Conservation (phyloP, 2,113 vertebrate species). For the Melierax canorus region DNA sequence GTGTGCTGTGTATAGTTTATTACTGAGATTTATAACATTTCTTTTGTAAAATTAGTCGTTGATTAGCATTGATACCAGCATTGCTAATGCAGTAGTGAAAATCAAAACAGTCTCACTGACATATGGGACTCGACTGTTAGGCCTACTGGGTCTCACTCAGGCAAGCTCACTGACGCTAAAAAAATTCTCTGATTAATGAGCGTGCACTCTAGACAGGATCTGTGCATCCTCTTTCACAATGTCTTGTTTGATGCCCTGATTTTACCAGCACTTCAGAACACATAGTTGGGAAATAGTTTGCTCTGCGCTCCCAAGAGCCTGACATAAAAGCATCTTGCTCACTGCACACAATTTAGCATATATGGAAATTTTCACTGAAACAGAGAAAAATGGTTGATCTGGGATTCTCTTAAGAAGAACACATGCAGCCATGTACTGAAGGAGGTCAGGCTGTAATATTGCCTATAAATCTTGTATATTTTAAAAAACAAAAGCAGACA, state of each 20-base stretch:
- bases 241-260: background rate
- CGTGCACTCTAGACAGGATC: accelerated
- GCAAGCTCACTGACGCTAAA: background rate
- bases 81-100: background rate
- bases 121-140: background rate
- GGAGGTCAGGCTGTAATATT: background rate
- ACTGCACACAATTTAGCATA: background rate
- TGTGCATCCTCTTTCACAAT: background rate
- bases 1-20: background rate
- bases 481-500: background rate
- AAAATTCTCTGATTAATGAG: background rate
- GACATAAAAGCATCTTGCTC: background rate
- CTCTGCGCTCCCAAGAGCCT: background rate
- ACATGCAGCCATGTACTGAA: background rate
- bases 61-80: background rate
- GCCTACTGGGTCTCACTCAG: background rate
- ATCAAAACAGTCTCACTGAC: background rate
- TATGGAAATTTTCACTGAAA: background rate
- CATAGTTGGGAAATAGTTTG: background rate
- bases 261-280: background rate
- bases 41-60: background rate
- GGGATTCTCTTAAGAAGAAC: background rate
- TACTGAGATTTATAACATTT: background rate
- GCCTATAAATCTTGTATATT: background rate
- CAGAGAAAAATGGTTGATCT: background rate